Base-by-base conservation (phyloP, 2,888 invertebrate species). In the Dolichopus griseipennis region DNA sequence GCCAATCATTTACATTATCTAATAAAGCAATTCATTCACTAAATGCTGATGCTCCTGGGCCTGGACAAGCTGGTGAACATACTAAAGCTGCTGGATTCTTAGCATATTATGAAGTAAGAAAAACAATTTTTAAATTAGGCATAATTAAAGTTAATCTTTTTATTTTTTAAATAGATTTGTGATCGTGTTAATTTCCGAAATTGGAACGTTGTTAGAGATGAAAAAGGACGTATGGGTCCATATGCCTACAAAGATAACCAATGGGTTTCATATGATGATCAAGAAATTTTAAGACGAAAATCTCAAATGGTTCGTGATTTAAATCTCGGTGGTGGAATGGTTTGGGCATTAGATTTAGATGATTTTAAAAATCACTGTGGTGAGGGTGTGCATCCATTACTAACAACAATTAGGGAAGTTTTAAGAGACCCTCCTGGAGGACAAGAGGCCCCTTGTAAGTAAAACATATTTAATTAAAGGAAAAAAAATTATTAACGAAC, bases 211-310 rank as follows among this genome's bases (percentile, higher is more conserved):
- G 88, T 93, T 0, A 87, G 92, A 76, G 93, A 94, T 77, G 85
- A 89, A 0, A 81, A 87, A 66, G 84, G 87, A 18, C 84, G 92
- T 65, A 91, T 95, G 87, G 95, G 95, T 6, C 95, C 95, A 0
- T 94, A 90, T 74, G 92, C 95, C 0, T 90, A 88, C 76, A 91
- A 91, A 75, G 93, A 89, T 65, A 90, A 90, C 75, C 95, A 95
- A 77, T 96, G 95, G 95, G 93, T 95, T 22, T 91, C 93, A 2
- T 96, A 86, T 75, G 95, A 96, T 77, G 94, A 95, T 76, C 84
- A 85, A 10, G 88, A 88, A 43, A 93, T 90, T 81, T 88, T 95
- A 64, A 85, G 86, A 70, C 85, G 85, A 72, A 95, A 95, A 82
- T 89, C 92, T 0, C 87, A 92, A 74, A 89, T 88, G 75, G 87